Percentiles rank a stretch among this genome's conserved stretches.
phyloP scores from a whole-genome alignment of 2,797 vertebrate species.

The Nyctalus aviator region DNA sequence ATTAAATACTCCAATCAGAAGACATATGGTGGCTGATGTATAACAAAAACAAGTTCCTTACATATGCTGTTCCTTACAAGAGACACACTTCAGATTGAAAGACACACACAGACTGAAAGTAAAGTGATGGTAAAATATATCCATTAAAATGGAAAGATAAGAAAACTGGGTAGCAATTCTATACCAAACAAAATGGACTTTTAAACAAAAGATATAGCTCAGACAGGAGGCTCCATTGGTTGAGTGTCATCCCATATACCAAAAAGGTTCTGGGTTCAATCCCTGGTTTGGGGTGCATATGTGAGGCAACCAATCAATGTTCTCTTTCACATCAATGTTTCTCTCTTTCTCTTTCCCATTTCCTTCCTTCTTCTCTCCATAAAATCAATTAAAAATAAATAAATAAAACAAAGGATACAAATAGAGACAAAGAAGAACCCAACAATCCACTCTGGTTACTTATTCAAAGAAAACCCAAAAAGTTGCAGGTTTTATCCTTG shows the following conservation, averaged over 20 bases:
- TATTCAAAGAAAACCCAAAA: neutral
- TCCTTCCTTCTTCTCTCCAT: too few relatives aligned
- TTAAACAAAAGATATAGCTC: neutral
- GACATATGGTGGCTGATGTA: neutral
- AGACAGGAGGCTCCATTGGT: too few relatives aligned
- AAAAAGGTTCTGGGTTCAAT: too few relatives aligned
- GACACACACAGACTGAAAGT: neutral
- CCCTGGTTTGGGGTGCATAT: too few relatives aligned
- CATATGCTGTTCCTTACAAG: neutral
- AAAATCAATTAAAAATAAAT: too few relatives aligned
- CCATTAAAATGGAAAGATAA: neutral
- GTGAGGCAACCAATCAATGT: too few relatives aligned
- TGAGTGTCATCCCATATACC: too few relatives aligned
- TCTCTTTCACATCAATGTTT: too few relatives aligned
- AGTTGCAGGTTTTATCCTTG: too few relatives aligned
- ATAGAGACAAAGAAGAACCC: neutral
- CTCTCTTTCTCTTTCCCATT: too few relatives aligned
- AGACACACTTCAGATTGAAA: neutral
- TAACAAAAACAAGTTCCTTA: neutral
- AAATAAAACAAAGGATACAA: neutral
- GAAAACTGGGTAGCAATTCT: neutral
- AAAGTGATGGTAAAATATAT: neutral
- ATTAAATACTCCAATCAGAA: neutral
- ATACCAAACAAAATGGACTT: neutral
- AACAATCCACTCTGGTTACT: neutral